Percentiles rank a stretch among this genome's conserved stretches.
Evolutionary conservation across 2,113 vertebrate genomes (phyloP).

Genomic region (Hystrix cristata): DNA sequence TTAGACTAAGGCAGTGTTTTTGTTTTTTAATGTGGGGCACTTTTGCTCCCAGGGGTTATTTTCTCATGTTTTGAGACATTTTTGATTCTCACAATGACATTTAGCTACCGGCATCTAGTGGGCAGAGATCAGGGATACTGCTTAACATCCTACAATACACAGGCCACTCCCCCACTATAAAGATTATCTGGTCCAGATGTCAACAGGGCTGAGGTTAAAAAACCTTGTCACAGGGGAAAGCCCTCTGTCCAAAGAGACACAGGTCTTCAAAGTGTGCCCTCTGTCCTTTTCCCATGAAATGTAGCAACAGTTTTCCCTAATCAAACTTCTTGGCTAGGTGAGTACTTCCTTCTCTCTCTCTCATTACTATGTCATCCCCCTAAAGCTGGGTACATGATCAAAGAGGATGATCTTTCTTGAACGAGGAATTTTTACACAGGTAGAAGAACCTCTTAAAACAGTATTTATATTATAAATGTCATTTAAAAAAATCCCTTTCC

Average conservation of each 20-base stretch:
- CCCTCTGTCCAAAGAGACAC: background rate
- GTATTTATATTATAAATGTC: constrained; percentile 34
- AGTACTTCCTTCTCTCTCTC: background rate
- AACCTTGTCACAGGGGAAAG: background rate
- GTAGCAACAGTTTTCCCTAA: constrained; percentile 35
- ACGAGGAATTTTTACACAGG: background rate
- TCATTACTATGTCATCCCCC: constrained; percentile 27
- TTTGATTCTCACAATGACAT: background rate
- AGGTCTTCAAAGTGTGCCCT: background rate
- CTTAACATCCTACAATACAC: background rate
- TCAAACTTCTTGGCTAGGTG: background rate
- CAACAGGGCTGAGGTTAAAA: background rate
- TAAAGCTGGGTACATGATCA: constrained; percentile 1
- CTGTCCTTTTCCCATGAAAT: constrained; percentile 39
- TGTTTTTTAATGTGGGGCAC: background rate
- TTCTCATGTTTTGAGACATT: constrained; percentile 25
- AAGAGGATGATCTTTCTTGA: constrained; percentile 33
- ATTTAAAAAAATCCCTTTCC: constrained; percentile 62
- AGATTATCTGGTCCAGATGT: background rate
- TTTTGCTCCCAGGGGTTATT: background rate
- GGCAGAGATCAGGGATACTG: background rate
- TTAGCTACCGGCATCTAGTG: background rate
- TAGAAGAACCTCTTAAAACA: constrained; percentile 63
- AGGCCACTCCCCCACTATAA: background rate
- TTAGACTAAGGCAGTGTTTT: background rate